Percentiles rank a stretch among this genome's conserved stretches.
These are phyloP conservation scores for Amphiduros pacificus DNA, from an alignment of 2,888 invertebrate species.

Conservation along the genomic window DNA sequence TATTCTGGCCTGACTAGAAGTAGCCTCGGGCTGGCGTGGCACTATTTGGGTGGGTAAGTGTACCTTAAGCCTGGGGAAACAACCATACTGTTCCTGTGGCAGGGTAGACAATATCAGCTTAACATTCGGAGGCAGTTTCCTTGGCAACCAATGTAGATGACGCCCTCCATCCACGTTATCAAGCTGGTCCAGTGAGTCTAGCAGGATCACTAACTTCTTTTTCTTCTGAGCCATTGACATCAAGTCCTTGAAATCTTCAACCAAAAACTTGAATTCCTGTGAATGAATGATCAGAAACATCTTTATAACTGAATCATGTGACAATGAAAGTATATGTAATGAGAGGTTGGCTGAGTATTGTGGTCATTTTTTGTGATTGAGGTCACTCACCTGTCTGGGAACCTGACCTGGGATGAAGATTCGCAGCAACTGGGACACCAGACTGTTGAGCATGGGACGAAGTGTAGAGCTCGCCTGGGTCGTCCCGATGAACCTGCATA, in stretches of 20 bases:
- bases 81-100: conserved; percentile 27
- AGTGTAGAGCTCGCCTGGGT: conserved; percentile 41
- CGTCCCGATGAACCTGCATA: conserved; percentile 47
- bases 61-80: neutral
- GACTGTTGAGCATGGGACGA: conserved; percentile 33
- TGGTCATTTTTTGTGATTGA: too few relatives aligned
- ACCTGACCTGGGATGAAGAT: neutral
- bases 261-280: conserved; percentile 21
- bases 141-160: conserved; percentile 43
- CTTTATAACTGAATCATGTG: neutral
- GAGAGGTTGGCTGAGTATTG: too few relatives aligned
- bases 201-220: conserved; percentile 34
- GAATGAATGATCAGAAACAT: neutral
- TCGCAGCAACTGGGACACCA: conserved; percentile 15
- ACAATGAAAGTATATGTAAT: too few relatives aligned
- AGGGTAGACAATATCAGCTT: conserved; percentile 47
- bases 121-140: conserved; percentile 35
- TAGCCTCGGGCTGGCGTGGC: too few relatives aligned
- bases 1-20: too few relatives aligned
- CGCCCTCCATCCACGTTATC: conserved; percentile 39
- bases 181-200: conserved; percentile 47
- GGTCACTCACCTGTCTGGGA: too few relatives aligned
- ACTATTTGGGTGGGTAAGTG: too few relatives aligned
- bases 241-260: conserved; percentile 16
- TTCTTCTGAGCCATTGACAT: conserved; percentile 1